Conservation (phyloP, 2,797 vertebrate genomes). For the Diglossa cyanea region DNA sequence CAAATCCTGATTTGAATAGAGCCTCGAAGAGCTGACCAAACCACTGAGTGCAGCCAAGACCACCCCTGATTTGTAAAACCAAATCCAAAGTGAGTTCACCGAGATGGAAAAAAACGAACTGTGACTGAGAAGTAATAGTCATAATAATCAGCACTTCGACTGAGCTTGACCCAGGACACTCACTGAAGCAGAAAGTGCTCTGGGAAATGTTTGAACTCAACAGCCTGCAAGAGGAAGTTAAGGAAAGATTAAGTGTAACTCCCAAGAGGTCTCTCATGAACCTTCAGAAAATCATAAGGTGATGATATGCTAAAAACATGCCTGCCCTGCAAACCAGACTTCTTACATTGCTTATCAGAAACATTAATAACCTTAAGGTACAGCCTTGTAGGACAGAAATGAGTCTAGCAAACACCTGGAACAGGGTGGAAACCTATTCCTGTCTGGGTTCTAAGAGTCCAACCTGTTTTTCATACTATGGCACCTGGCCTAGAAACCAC, state of each 20-base stretch:
- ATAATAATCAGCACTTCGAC: neutral
- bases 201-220: neutral
- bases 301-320: neutral
- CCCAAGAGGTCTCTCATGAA: neutral
- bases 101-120: neutral
- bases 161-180: neutral
- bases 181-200: neutral
- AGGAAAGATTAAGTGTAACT: neutral
- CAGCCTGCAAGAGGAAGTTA: neutral
- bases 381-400: neutral
- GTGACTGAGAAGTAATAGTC: neutral
- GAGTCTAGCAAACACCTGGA: neutral
- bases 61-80: neutral
- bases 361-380: neutral
- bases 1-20: constrained; percentile 15
- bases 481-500: neutral
- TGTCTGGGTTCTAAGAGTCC: neutral
- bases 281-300: neutral
- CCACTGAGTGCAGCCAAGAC: neutral
- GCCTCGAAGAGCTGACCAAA: neutral
- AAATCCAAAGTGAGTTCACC: neutral
- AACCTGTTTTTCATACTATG: neutral
- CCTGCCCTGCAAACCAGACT: neutral
- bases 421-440: neutral
- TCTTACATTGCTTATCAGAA: neutral